Percentiles rank a stretch among this genome's conserved stretches.
Evolutionary conservation across 2,113 vertebrate genomes (phyloP).

Genomic region (Pelecanoides urinatrix): DNA sequence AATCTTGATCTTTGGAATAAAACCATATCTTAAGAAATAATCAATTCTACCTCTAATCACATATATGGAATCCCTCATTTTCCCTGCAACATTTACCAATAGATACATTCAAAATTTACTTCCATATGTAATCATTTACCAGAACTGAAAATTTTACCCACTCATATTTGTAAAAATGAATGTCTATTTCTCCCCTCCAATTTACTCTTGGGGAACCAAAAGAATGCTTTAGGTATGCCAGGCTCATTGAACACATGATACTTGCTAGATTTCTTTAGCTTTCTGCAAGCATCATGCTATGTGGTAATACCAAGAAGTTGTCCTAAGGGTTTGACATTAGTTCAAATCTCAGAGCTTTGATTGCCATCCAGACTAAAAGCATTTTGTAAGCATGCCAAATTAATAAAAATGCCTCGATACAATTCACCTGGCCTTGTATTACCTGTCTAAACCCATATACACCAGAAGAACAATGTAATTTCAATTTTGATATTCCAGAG

Average conservation of each 20-base stretch:
- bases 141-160: not conserved
- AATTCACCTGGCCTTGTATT: conserved; percentile 31
- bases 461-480: not conserved
- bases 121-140: not conserved
- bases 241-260: not conserved
- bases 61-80: not conserved
- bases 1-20: not conserved
- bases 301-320: not conserved
- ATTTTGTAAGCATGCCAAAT: conserved; percentile 35
- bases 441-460: conserved; percentile 21
- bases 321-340: conserved; percentile 56
- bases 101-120: not conserved
- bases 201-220: not conserved
- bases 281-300: conserved; percentile 10
- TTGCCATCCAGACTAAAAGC: conserved; percentile 33
- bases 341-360: conserved; percentile 56
- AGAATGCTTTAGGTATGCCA: not conserved
- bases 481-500: conserved; percentile 17
- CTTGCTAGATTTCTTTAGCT: not conserved
- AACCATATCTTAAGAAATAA: not conserved
- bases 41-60: not conserved
- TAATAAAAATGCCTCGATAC: conserved; percentile 51
- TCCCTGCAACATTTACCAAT: not conserved
- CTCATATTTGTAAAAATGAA: not conserved
- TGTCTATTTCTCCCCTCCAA: not conserved